These are phyloP conservation scores for Shinisaurus crocodilurus DNA, from an alignment of 2,113 vertebrate species.

Conservation along the genomic window DNA sequence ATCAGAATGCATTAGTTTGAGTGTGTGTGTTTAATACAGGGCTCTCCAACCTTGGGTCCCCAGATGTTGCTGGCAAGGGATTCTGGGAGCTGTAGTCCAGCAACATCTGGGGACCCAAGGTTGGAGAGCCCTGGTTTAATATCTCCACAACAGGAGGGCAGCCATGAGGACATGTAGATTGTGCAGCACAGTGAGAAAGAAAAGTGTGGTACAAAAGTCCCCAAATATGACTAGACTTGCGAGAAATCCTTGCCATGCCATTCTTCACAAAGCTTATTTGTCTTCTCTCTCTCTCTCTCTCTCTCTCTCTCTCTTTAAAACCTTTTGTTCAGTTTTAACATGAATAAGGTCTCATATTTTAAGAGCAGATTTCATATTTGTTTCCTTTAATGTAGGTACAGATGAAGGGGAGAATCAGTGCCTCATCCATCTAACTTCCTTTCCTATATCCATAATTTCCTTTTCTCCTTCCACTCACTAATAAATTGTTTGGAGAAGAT, in stretches of 20 bases:
- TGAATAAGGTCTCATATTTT: not conserved
- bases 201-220: not conserved
- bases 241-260: not conserved
- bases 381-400: not conserved
- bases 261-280: not conserved
- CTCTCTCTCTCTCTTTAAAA: not conserved
- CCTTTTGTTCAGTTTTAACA: not conserved
- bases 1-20: not conserved
- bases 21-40: no score
- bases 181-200: not conserved
- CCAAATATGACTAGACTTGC: not conserved
- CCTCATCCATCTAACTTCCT: no score
- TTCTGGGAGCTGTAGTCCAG: no score
- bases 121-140: not conserved
- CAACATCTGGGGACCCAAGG: no score
- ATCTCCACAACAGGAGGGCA: not conserved
- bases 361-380: not conserved
- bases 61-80: no score
- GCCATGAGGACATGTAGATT: not conserved
- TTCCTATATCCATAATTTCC: no score
- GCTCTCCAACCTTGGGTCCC: no score
- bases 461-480: not conserved
- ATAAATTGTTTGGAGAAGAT: conserved; percentile 1
- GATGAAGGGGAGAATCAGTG: not conserved
- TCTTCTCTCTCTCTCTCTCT: no score